Evolutionary conservation across 2,888 invertebrate species (phyloP), one percentile per base, ranked within the genome.

Genomic region (Criorhina ranunculi): DNA sequence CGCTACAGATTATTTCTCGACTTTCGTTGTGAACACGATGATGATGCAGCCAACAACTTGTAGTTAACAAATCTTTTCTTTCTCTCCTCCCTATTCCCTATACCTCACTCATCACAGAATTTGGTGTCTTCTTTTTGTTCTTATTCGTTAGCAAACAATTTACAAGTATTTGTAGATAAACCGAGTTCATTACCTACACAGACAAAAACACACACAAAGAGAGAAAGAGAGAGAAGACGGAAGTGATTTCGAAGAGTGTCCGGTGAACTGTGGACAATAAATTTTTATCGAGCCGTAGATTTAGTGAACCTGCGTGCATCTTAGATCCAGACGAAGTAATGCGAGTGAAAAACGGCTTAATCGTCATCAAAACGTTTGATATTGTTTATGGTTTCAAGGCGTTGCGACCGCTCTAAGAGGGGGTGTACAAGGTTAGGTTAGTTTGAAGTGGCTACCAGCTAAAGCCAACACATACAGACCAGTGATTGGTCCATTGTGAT

Each of bases 1-100:
- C 67, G 55, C 46, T 37, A 69, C 57, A 78, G 83, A 79, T 64
- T 73, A 69, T 73, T 83, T 82, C 77, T 53, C 60, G 70, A 78
- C 62, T 46, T 67, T 78, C 62, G 62, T 55, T 51, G 67, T 6
- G 24, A 69, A 64, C 57, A 75, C 42, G 60, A 66, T 67, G 72
- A 73, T 73, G 72, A 67, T 67, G 66, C 44, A 59, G 55, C 29
- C 40, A 72, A 55, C 66, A 77, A 79, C 44, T 83, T 83, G 62
- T 64, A 79, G 57, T 75, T 62, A 75, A 75, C 69, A 79, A 79
- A 69, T 83, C 62, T 69, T 69, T 53, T 62, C 33, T 24, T 5
- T 40, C 19, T 49, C 12, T 17, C 15, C 2, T 8, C 24, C 33
- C 0, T 2, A 15, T 17, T 33, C 15, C n/a, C n/a, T n/a, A n/a